Base-by-base conservation (phyloP, 2,797 vertebrate species). In the Ceryle rudis region DNA sequence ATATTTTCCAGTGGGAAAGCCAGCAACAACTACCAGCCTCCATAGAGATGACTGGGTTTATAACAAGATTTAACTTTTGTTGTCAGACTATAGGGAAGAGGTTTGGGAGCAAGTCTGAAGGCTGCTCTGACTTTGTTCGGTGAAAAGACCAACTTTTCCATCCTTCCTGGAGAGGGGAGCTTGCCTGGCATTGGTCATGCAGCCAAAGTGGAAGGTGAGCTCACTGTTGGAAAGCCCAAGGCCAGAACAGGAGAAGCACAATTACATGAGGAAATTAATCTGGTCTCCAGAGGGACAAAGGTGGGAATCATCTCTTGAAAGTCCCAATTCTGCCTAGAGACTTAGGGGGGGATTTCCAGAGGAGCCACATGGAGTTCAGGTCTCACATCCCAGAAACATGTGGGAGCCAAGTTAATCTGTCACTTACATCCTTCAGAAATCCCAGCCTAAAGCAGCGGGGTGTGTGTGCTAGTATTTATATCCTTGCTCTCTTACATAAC, bases 1-100 rank as follows among this genome's bases (percentile, higher is more conserved):
- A 52, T 83, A 94, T 93, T 96, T 96, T 95, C 93, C 93, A 86
- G 62, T 1, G 4, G 60, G 73, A 86, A 94, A 94, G 78, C 66
- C 87, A 95, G 90, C 58, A 91, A 66, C 54, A 92, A 21, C 72
- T 78, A 87, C 75, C 62, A 85, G 11, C 41, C 18, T 81, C 66
- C 33, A 29, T 26, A 85, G 62, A 37, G 26, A 35, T 70, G 74
- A 41, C 44, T 65, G 28, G 4, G 0, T 81, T 78, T 81, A 23
- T 41, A 89, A 62, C 9, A 81, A 47, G 58, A 28, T 70, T 78
- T 86, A 85, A 54, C 42, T 88, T 91, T 52, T 60, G 18, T 83
- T 89, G 82, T 93, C 72, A 86, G 81, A 37, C 37, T 72, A 74
- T 9, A 89, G 61, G 51, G 41, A 90, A 88, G 23, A 70, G 10